phyloP scores from a whole-genome alignment of 2,888 invertebrate genomes.

The Ormyrus labotus region DNA sequence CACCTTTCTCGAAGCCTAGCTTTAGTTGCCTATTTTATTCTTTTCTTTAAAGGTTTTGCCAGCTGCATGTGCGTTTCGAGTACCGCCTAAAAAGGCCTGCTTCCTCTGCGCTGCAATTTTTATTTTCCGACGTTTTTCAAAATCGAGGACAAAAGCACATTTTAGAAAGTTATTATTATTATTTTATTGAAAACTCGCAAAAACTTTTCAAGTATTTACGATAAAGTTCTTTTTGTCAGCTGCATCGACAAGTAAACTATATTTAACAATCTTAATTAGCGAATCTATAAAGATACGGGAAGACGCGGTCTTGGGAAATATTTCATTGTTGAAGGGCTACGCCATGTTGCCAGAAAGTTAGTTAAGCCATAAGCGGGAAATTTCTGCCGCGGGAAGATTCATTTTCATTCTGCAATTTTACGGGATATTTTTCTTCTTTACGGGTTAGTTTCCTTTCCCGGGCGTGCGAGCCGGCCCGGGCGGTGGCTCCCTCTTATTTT shows the following conservation, averaged over 20 bases:
- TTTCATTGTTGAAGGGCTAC: not conserved
- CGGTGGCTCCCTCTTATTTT: slow-evolving; percentile 20
- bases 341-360: not conserved
- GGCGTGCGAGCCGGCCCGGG: not conserved
- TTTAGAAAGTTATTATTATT: too few species aligned
- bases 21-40: not conserved
- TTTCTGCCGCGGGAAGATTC: slow-evolving; percentile 35
- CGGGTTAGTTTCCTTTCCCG: slow-evolving; percentile 37
- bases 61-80: not conserved
- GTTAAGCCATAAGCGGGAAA: slow-evolving; percentile 28
- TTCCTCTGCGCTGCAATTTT: not conserved
- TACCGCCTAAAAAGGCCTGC: not conserved
- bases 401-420: slow-evolving; percentile 51
- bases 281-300: not conserved
- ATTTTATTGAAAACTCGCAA: too few species aligned
- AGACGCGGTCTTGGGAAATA: not conserved
- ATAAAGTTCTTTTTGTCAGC: too few species aligned
- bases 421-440: slow-evolving; percentile 51
- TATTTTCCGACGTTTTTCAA: not conserved
- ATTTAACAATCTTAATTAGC: too few species aligned
- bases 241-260: too few species aligned
- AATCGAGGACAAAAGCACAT: too few species aligned
- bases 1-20: not conserved
- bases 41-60: not conserved
- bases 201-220: too few species aligned